Conservation (phyloP, 2,888 invertebrate genomes). For the Drosophila melanosoma region DNA sequence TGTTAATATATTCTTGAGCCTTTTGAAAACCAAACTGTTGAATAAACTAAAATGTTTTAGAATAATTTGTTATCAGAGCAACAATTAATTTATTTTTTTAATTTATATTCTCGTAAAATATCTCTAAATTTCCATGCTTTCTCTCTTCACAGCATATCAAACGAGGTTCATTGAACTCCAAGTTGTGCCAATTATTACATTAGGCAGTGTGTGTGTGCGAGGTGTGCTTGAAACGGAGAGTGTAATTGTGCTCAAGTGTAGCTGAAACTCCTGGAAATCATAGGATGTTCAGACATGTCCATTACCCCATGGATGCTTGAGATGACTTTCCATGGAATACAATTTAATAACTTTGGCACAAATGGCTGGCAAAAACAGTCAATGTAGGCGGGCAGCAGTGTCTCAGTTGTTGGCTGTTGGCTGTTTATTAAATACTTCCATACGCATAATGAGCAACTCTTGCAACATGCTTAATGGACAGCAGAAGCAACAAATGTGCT, state of each 20-base stretch:
- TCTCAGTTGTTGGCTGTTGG: constrained; percentile 39
- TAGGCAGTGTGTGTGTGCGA: not conserved
- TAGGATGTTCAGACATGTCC: not conserved
- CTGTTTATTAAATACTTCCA: constrained; percentile 67
- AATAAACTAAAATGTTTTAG: not conserved
- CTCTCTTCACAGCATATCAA: constrained; percentile 3
- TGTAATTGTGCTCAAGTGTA: constrained; percentile 22
- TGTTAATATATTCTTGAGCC: not conserved
- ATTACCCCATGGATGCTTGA: constrained; percentile 38
- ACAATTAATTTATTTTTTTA: not conserved
- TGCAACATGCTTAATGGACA: constrained; percentile 69
- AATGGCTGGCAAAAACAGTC: constrained; percentile 40
- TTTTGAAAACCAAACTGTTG: not conserved
- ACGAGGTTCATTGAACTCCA: constrained; percentile 17
- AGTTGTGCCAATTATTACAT: constrained; percentile 8
- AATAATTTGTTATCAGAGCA: not conserved
- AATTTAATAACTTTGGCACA: constrained; percentile 74
- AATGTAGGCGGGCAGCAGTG: constrained; percentile 29
- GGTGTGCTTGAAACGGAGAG: not conserved
- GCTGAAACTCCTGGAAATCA: constrained; percentile 14
- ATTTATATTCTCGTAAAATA: constrained; percentile 9
- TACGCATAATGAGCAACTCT: constrained; percentile 45
- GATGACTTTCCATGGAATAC: constrained; percentile 18
- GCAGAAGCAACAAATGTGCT: constrained; percentile 57
- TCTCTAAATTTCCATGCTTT: not conserved